Conservation (phyloP, 2,113 vertebrate species). For the Antigone vipio region DNA sequence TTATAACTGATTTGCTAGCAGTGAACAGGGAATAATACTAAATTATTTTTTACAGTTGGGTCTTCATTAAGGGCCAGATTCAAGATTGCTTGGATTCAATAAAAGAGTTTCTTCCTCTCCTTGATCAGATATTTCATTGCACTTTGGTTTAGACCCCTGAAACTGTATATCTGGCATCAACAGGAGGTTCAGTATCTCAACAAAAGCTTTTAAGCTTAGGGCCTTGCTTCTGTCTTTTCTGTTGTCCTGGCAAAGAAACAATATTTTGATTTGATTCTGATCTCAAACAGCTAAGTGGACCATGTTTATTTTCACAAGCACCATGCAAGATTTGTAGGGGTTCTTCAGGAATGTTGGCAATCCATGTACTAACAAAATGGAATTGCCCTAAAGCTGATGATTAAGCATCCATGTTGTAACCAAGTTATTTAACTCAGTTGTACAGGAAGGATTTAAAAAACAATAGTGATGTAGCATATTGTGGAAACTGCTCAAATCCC, state of each 20-base stretch:
- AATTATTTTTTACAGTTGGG: neutral
- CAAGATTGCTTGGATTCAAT: neutral
- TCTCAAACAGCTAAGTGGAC: neutral
- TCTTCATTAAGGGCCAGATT: neutral
- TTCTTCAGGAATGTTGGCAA: neutral
- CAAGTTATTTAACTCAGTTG: neutral
- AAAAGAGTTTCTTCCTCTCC: neutral
- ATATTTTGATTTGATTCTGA: neutral
- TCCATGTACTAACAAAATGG: neutral
- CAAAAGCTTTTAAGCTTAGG: neutral
- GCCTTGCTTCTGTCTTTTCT: neutral
- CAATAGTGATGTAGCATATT: neutral
- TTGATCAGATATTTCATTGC: neutral
- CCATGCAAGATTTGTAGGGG: accelerated
- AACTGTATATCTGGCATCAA: neutral
- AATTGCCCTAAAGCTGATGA: neutral
- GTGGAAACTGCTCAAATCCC: neutral
- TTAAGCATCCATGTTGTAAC: neutral
- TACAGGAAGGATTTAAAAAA: neutral
- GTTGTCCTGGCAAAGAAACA: neutral
- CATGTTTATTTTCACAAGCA: neutral
- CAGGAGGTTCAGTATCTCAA: neutral
- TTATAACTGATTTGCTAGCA: neutral
- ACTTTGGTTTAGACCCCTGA: neutral
- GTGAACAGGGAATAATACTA: neutral